Conservation (phyloP, 1,140 invertebrate species). For the Onthophagus taurus region DNA sequence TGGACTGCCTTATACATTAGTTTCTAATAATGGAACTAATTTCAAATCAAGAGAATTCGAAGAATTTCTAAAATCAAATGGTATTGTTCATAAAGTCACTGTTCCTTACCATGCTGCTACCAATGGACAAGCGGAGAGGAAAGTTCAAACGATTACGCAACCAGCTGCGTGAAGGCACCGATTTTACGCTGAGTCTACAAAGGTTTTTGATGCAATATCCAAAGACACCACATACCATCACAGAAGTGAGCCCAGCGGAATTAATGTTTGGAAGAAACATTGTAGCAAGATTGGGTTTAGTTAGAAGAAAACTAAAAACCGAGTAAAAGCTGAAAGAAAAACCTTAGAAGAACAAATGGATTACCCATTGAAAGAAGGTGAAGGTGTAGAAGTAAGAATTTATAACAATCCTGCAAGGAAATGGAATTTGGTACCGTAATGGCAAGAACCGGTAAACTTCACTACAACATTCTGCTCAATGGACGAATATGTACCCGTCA, state of each 20-base stretch:
- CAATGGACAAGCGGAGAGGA: no score
- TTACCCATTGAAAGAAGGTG: neutral
- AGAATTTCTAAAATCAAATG: no score
- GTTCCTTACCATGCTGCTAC: no score
- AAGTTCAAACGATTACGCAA: no score
- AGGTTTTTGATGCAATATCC: conserved; percentile 6
- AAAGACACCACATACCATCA: conserved; percentile 1
- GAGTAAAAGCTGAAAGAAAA: neutral
- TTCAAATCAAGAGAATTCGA: no score
- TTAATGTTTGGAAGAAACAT: conserved; percentile 1
- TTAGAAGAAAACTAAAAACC: conserved; percentile 2
- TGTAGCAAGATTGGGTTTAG: no score
- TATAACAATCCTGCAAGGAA: neutral
- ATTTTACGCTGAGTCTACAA: neutral
- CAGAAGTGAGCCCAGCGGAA: neutral
- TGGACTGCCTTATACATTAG: conserved; percentile 22
- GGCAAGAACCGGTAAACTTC: neutral
- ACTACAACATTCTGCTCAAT: conserved; percentile 1
- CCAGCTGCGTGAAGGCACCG: no score
- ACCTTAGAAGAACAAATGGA: neutral
- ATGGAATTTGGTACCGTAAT: neutral
- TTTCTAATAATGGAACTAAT: no score
- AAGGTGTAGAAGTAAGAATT: neutral
- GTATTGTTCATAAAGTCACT: no score
- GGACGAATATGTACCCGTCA: no score